Conservation (phyloP, 2,113 vertebrate genomes). For the Megaceryle maxima region DNA sequence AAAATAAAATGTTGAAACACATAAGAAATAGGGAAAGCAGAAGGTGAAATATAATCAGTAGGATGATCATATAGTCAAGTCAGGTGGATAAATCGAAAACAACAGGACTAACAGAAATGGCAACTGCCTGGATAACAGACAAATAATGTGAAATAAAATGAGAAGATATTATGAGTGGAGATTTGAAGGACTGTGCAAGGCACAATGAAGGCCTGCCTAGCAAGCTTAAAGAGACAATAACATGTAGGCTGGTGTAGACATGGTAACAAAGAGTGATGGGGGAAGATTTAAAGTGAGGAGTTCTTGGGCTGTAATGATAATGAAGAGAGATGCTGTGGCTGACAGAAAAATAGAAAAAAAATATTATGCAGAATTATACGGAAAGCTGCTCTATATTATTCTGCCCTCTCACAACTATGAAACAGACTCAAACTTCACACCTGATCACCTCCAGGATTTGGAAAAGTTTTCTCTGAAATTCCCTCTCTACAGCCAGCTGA, state of each 20-base stretch:
- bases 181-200: background rate
- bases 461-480: background rate
- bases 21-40: background rate
- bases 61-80: background rate
- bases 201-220: background rate
- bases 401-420: background rate
- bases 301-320: background rate
- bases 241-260: background rate
- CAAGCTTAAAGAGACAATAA: background rate
- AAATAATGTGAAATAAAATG: background rate
- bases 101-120: background rate
- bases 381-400: background rate
- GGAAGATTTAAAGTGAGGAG: background rate
- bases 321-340: background rate
- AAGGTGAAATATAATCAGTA: background rate
- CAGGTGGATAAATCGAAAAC: background rate
- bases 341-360: background rate
- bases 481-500: background rate
- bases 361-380: background rate
- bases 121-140: background rate
- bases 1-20: background rate
- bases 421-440: background rate
- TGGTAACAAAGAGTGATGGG: background rate
- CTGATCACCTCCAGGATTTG: background rate
- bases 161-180: background rate